These are phyloP conservation scores for Acrossocheilus wenchowensis DNA, from an alignment of 2,797 vertebrate genomes.

Conservation along the genomic window DNA sequence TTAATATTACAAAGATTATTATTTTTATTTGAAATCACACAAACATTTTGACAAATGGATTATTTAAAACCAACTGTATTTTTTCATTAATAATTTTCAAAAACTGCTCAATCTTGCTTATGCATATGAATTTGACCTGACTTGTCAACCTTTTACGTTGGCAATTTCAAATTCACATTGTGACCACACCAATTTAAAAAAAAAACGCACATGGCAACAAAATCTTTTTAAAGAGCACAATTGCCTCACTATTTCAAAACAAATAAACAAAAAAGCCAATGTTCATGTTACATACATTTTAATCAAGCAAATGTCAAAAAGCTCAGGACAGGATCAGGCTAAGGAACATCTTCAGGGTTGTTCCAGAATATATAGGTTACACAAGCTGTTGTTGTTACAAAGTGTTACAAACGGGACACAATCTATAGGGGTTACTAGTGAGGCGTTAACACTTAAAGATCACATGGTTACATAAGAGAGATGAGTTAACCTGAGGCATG, in stretches of 20 bases:
- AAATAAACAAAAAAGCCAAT: constrained; percentile 46
- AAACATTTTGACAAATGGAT: neutral
- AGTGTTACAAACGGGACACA: constrained; percentile 61
- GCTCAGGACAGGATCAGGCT: constrained; percentile 71
- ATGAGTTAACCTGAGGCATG: constrained; percentile 35
- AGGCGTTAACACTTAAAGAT: neutral
- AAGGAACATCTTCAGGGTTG: constrained; percentile 63
- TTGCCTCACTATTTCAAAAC: constrained; percentile 47
- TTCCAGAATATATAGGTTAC: constrained; percentile 59
- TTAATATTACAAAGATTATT: neutral
- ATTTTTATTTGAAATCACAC: neutral
- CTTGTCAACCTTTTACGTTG: neutral
- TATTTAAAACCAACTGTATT: neutral
- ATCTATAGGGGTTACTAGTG: constrained; percentile 9
- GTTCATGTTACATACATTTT: constrained; percentile 76
- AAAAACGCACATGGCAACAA: neutral
- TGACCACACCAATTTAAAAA: neutral
- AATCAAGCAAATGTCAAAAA: constrained; percentile 76
- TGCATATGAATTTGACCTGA: neutral
- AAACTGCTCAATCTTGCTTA: neutral
- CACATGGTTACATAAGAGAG: constrained; percentile 22
- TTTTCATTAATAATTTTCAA: too few relatives aligned
- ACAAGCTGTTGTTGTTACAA: constrained; percentile 67
- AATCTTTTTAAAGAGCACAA: neutral
- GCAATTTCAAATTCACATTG: too few relatives aligned